Evolutionary conservation across 2,888 invertebrate genomes (phyloP), one percentile per base, ranked within the genome.

Genomic region (Heteromurus nitidus): DNA sequence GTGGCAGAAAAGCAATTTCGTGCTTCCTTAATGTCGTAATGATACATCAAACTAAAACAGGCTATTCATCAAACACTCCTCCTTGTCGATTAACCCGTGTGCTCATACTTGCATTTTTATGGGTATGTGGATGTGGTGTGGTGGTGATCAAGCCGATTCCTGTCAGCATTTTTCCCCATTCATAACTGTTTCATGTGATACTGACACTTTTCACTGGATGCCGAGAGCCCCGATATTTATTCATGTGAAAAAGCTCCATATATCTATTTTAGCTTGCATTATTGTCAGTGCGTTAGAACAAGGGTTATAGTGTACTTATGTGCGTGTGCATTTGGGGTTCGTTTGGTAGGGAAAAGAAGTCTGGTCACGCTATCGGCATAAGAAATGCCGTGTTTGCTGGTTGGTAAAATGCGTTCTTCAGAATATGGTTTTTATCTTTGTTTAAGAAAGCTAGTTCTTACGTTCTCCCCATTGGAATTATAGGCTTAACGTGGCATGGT

Each of bases 281-380:
- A n/a, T n/a, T n/a, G n/a, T n/a, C n/a, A n/a, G n/a, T n/a, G n/a
- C n/a, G n/a, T n/a, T n/a, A n/a, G n/a, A n/a, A n/a, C n/a, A n/a
- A n/a, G n/a, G n/a, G n/a, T n/a, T n/a, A n/a, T n/a, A n/a, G n/a
- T n/a, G n/a, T 16, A 47, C 16, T 47, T 47, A 3, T 47, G 47
- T 3, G n/a, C 28, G 3, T 53, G 3, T 47, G 47, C 18, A 5
- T 24, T 30, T 28, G 13, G 31, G n/a, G 28, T 47, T 47, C 18
- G 60, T 26, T 11, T 55, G 53, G 1, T 13, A 16, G 58, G 7
- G 58, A 16, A 26, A 58, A 58, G 7, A n/a, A 22, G 22, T 60
- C n/a, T 60, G 31, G 60, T 60, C 60, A 60, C 60, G 60, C 60
- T 30, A 60, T 18, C 31, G n/a, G 60, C 60, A 60, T 60, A 60